Evolutionary conservation across 2,113 vertebrate genomes (phyloP), one percentile per base, ranked within the genome.

Genomic region (Oreotrochilus melanogaster): DNA sequence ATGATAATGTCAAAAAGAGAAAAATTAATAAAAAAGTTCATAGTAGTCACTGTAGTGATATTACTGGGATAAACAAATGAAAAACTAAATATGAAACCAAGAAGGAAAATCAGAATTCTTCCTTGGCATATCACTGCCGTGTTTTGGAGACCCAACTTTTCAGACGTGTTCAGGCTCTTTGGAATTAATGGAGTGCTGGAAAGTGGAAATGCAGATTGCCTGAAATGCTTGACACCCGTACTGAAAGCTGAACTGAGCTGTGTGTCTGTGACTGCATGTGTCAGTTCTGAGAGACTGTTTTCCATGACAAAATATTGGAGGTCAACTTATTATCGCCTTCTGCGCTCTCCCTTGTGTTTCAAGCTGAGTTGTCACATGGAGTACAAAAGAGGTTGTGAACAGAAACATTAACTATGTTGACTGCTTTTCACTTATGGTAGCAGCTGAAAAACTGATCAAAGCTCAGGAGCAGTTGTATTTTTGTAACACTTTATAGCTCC

Each of bases 381-480:
- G 39, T 66, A 62, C 47, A 45, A 54, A 89, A 96, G 78, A 89
- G 30, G 5, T 79, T 70, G 51, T 80, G 88, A 91, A 67, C 39
- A 86, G 79, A 67, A 93, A 71, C 53, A 16, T 80, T 94, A 81
- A n/a, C 51, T 80, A 4, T 19, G 25, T 82, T 88, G 82, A 74
- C 67, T 95, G 56, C 56, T 86, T 95, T 91, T 91, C 78, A 83
- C 69, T 64, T 6, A 0, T 23, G 4, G 39, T 39, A 86, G 76
- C 95, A 95, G 86, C 92, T 96, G 94, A 93, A 92, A 94, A 97
- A 93, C 43, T 95, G 64, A 94, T 95, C 86, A 93, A 93, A 76
- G 47, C 54, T 89, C 87, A 86, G 72, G 79, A 93, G 75, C 39
- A 57, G 65, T 95, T 93, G 64, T 90, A 82, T 88, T 96, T 79